Evolutionary conservation across 2,797 vertebrate genomes (phyloP).

Genomic region (Halcyon badia): DNA sequence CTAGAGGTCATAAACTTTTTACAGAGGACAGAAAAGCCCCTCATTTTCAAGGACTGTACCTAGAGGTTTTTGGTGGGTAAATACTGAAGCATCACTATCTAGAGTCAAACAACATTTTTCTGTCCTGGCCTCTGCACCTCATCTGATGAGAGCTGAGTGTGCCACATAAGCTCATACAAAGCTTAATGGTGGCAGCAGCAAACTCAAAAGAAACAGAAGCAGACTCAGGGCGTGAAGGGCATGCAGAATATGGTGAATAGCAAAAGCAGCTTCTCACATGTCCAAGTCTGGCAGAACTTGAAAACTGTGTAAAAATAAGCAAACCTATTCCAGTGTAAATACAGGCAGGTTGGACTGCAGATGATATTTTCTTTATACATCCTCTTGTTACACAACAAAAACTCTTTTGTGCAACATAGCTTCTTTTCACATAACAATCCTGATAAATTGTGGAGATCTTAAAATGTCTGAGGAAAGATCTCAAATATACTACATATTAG

Average conservation of each 20-base stretch:
- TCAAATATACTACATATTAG: neutral
- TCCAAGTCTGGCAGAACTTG: neutral
- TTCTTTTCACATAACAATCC: neutral
- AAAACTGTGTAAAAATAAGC: neutral
- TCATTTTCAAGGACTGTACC: neutral
- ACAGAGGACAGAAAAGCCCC: neutral
- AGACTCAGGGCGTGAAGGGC: neutral
- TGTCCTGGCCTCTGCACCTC: neutral
- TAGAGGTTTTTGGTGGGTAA: neutral
- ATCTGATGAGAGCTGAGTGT: neutral
- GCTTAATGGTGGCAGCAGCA: neutral
- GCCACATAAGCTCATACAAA: neutral
- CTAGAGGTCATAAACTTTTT: neutral
- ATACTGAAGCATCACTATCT: neutral
- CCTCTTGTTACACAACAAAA: neutral
- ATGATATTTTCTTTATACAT: neutral
- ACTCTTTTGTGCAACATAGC: fast-evolving
- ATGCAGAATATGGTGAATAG: neutral
- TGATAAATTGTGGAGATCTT: neutral
- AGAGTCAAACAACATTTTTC: neutral
- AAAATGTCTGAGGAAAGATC: neutral
- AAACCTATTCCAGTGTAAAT: neutral
- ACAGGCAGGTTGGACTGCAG: neutral
- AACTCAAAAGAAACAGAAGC: neutral
- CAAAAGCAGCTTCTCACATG: neutral